phyloP scores from a whole-genome alignment of 2,797 vertebrate genomes.

The Leuciscus waleckii region DNA sequence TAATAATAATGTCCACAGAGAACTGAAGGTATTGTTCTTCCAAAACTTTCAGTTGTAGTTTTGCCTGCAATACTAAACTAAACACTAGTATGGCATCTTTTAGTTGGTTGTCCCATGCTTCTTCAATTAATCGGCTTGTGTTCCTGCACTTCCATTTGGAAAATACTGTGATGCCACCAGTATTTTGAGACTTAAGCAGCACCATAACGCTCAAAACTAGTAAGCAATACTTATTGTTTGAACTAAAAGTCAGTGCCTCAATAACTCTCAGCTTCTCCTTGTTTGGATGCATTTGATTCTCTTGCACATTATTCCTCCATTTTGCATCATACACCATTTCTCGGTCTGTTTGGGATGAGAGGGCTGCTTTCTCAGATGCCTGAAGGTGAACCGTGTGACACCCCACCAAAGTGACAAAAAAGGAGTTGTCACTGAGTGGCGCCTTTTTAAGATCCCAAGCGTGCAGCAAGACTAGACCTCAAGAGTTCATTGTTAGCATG shows the following conservation, averaged over 20 bases:
- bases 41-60: not conserved
- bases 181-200: not conserved
- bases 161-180: not conserved
- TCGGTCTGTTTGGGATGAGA: constrained; percentile 55
- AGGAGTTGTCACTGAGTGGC: constrained; percentile 46
- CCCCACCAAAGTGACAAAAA: constrained; percentile 62
- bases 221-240: not conserved
- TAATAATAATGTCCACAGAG: not conserved
- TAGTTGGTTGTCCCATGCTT: not conserved
- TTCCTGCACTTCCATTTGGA: not conserved
- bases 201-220: not conserved
- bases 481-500: constrained; percentile 38
- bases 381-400: constrained; percentile 62
- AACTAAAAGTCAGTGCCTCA: not conserved
- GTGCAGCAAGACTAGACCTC: constrained; percentile 20
- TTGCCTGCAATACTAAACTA: not conserved
- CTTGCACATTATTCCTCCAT: constrained; percentile 59
- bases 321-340: constrained; percentile 64
- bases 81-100: not conserved
- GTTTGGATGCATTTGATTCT: constrained; percentile 46
- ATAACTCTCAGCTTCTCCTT: not conserved
- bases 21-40: not conserved
- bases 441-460: constrained; percentile 38
- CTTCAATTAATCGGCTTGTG: not conserved
- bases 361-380: constrained; percentile 61